Evolutionary conservation across 2,797 vertebrate genomes (phyloP), one percentile per base, ranked within the genome.

Genomic region (Sebastes trivittatus): DNA sequence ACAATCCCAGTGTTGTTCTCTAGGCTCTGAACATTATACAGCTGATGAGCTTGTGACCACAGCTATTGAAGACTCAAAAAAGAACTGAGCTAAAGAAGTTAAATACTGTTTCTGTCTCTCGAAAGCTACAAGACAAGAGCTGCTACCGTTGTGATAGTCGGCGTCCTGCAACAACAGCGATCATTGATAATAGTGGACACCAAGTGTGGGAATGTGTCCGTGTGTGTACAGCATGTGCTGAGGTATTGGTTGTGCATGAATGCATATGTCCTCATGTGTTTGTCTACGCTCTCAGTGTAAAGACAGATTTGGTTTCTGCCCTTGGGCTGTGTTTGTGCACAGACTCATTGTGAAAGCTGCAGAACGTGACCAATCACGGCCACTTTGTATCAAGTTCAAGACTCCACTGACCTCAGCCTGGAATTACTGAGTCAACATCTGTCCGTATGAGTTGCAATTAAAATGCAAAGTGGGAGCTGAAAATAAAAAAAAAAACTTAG

Each of bases 231-330:
- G 14, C 11, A 5, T 36, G 22, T 56, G 11, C 18, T 11, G 27
- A 73, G 20, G 52, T 62, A 42, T 13, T 34, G 58, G 27, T 27
- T 68, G 52, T 64, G 64, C 18, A 69, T 75, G 34, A 63, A 66
- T 36, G 65, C 32, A 14, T 46, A 16, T 46, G 22, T 30, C 16
- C 29, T 27, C 1, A 23, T 64, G 60, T 62, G 60, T 62, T 38
- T 74, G 63, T 67, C 46, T 27, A 4, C 20, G n/a, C 27, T 46
- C 49, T 69, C 38, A 16, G 11, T 64, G 76, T 78, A n/a, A 61
- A 61, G 49, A 27, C 32, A 66, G 29, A 32, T 85, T 87, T 68
- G 55, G 84, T 91, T 92, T 88, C 87, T 78, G 85, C 87, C 83
- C 82, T 85, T 62, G 69, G 18, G 83, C 75, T 27, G 58, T 76